phyloP scores from a whole-genome alignment of 1,140 invertebrate species.

The Anoplophora glabripennis region DNA sequence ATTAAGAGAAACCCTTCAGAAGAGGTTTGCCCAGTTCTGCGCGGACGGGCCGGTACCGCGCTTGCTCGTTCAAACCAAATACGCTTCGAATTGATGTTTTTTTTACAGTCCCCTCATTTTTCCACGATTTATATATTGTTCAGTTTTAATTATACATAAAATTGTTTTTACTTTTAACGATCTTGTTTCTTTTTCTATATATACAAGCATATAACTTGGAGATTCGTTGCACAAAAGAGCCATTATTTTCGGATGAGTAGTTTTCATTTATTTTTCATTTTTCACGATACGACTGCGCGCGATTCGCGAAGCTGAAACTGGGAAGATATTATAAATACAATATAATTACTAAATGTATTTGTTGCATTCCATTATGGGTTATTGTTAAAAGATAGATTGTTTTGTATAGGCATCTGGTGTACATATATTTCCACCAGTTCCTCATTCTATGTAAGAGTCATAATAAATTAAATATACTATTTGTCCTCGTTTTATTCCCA shows the following conservation, averaged over 20 bases:
- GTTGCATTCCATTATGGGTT: conserved; percentile 49
- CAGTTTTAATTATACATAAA: conserved; percentile 20
- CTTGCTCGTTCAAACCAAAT: conserved; percentile 42
- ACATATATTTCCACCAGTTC: conserved; percentile 14
- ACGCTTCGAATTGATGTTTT: conserved; percentile 40
- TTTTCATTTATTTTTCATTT: conserved; percentile 5
- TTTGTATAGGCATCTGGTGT: conserved; percentile 35
- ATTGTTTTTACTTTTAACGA: conserved; percentile 6
- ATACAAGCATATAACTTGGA: not conserved
- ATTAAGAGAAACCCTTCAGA: conserved; percentile 74
- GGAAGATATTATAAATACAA: conserved; percentile 4
- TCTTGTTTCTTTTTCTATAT: conserved; percentile 2
- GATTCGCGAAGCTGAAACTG: not conserved
- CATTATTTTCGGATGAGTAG: not conserved
- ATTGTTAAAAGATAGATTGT: conserved; percentile 43
- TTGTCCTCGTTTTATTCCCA: not conserved
- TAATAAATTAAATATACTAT: conserved; percentile 15
- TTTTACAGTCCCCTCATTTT: conserved; percentile 23
- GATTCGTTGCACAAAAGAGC: not conserved
- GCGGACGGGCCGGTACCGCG: conserved; percentile 52
- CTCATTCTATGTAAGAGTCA: conserved; percentile 37
- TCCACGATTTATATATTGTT: conserved; percentile 20
- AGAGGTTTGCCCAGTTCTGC: conserved; percentile 79
- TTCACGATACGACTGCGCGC: not conserved
- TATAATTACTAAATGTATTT: conserved; percentile 33